A percentile compares a stretch with the other conserved stretches of the same genome.
Conservation (phyloP, 1,140 invertebrate species). For the Coboldia fuscipes region DNA sequence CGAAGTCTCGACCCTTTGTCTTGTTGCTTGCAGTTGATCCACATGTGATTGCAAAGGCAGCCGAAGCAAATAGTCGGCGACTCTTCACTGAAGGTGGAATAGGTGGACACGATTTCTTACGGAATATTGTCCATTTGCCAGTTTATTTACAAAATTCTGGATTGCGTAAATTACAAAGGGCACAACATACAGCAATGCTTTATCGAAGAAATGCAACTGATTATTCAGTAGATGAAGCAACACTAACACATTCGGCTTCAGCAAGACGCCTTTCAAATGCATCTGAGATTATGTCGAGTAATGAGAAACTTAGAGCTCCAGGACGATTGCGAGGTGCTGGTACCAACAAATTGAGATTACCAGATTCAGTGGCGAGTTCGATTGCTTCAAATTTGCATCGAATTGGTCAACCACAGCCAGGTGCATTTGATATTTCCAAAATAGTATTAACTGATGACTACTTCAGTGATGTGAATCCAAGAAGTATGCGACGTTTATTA, state of each 20-base stretch:
- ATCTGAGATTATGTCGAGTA: conserved; percentile 55
- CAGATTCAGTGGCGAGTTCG: conserved; percentile 74
- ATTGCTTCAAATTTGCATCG: conserved; percentile 70
- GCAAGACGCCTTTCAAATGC: conserved; percentile 53
- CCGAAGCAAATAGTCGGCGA: conserved; percentile 72
- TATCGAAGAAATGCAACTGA: conserved; percentile 16
- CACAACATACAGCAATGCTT: conserved; percentile 51
- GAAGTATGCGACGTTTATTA: conserved; percentile 89
- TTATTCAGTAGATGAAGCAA: conserved; percentile 17
- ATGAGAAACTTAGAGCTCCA: conserved; percentile 34
- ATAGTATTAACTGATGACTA: conserved; percentile 86
- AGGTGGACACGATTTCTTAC: conserved; percentile 78
- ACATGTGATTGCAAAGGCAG: conserved; percentile 90
- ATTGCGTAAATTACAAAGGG: conserved; percentile 64
- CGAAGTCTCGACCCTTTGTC: conserved; percentile 79
- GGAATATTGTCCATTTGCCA: conserved; percentile 92
- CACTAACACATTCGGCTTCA: conserved; percentile 33
- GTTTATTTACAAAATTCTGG: conserved; percentile 96
- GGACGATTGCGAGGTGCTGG: conserved; percentile 24
- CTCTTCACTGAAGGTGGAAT: conserved; percentile 78
- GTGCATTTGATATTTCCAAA: conserved; percentile 51
- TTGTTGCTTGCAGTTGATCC: conserved; percentile 89
- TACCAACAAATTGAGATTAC: conserved; percentile 48
- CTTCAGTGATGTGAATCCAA: conserved; percentile 92
- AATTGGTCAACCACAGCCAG: conserved; percentile 30